A percentile compares a stretch with the other conserved stretches of the same genome.
These are phyloP conservation scores for Acropora tenuis DNA, from an alignment of 64 coral and sea anemone genomes.

Conservation along the genomic window DNA sequence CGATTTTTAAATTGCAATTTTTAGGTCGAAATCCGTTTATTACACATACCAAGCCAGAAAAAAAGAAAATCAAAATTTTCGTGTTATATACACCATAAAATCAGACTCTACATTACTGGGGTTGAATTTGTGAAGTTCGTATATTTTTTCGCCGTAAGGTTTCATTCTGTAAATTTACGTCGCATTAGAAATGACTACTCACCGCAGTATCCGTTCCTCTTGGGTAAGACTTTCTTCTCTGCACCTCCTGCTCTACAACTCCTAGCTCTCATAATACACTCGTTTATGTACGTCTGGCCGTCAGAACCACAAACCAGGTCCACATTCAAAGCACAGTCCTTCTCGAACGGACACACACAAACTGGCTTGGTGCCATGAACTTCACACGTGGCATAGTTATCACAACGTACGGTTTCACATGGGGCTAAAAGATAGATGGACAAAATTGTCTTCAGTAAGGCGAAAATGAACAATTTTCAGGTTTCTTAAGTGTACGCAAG, in stretches of 20 bases:
- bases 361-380: background rate
- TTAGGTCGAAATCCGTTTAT: too few species aligned
- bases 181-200: background rate
- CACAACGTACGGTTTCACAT: slow-evolving; percentile 37
- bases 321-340: slow-evolving; percentile 36
- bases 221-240: slow-evolving; percentile 47
- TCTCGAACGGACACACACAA: slow-evolving; percentile 47
- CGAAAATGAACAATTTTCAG: background rate
- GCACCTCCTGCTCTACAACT: slow-evolving; percentile 50
- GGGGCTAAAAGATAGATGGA: background rate
- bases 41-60: too few species aligned
- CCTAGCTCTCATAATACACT: slow-evolving; percentile 75
- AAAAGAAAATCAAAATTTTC: too few species aligned
- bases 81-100: too few species aligned
- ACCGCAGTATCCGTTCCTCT: slow-evolving; percentile 83
- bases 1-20: too few species aligned
- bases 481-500: too few species aligned
- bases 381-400: slow-evolving; percentile 35
- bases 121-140: too few species aligned
- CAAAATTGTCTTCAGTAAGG: background rate
- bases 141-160: too few species aligned
- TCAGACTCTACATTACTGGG: too few species aligned
- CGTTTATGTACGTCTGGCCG: slow-evolving; percentile 76
- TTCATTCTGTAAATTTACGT: background rate
- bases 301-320: slow-evolving; percentile 76